A percentile compares a stretch with the other conserved stretches of the same genome.
Conservation (phyloP, 2,797 vertebrate genomes). For the Echeneis naucrates region DNA sequence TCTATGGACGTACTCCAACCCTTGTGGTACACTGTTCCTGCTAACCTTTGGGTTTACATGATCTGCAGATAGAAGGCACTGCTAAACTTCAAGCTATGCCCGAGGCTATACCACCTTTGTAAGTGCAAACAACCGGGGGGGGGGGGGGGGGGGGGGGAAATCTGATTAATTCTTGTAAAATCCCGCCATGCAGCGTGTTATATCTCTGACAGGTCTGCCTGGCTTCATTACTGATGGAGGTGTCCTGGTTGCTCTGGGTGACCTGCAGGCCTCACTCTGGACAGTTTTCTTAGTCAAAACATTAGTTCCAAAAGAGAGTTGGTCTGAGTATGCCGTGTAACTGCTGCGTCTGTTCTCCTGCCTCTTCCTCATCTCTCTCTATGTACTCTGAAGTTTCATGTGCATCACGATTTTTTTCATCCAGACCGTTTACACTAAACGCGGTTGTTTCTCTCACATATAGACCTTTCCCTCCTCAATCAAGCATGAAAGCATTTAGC, state of each 20-base stretch:
- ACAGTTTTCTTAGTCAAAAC: not conserved
- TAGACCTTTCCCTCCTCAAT: not conserved
- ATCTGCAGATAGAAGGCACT: not conserved
- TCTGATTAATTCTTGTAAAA: not conserved
- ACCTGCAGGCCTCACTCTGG: not conserved
- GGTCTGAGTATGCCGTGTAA: not conserved
- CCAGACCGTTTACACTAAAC: not conserved
- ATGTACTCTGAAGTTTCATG: not conserved
- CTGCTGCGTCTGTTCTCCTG: not conserved
- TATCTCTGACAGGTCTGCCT: not conserved
- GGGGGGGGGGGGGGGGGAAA: too few species aligned
- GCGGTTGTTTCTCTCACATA: not conserved
- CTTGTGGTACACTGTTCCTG: not conserved
- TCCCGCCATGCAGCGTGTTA: not conserved
- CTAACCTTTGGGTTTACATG: constrained; percentile 3
- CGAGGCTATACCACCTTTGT: not conserved
- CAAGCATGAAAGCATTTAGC: not conserved
- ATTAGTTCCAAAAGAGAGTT: not conserved
- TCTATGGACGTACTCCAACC: not conserved
- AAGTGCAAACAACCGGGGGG: not conserved
- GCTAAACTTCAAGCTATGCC: not conserved
- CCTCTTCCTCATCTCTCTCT: not conserved
- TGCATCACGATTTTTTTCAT: not conserved
- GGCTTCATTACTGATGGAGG: not conserved
- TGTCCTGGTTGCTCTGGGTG: not conserved